These are phyloP conservation scores for Choloepus didactylus DNA, from an alignment of 2,797 vertebrate species.

Conservation along the genomic window DNA sequence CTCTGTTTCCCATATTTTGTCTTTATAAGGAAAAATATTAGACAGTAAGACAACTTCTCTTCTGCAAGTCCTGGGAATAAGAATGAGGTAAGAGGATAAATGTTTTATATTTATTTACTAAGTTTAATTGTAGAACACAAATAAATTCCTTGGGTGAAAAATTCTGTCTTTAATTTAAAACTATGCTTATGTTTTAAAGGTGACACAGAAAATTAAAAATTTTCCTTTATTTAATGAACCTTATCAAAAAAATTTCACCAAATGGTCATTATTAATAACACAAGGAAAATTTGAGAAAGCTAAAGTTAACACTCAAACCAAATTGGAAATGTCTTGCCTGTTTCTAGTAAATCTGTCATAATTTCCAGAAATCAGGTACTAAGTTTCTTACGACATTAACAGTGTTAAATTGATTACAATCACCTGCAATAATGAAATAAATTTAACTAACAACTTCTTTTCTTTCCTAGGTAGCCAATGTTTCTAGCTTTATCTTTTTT, in stretches of 20 bases:
- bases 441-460: not conserved
- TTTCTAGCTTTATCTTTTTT: conserved; percentile 53
- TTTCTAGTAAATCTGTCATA: not conserved
- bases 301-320: conserved; percentile 17
- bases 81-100: conserved; percentile 73
- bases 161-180: not conserved
- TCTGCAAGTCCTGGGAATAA: not conserved
- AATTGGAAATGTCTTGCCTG: not conserved
- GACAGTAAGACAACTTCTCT: conserved; percentile 59
- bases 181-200: not conserved
- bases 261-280: not conserved
- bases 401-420: not conserved
- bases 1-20: not conserved
- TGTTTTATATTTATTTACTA: conserved; percentile 16
- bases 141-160: not conserved
- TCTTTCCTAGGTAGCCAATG: not conserved
- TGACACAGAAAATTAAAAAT: not conserved
- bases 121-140: conserved; percentile 47
- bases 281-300: not conserved
- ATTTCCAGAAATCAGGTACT: not conserved
- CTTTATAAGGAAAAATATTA: conserved; percentile 21
- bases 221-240: conserved; percentile 32
- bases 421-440: not conserved
- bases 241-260: not conserved
- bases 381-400: not conserved